Conservation (phyloP, 35 echinoderm and acorn worm species). For the Stichopus chloronotus region DNA sequence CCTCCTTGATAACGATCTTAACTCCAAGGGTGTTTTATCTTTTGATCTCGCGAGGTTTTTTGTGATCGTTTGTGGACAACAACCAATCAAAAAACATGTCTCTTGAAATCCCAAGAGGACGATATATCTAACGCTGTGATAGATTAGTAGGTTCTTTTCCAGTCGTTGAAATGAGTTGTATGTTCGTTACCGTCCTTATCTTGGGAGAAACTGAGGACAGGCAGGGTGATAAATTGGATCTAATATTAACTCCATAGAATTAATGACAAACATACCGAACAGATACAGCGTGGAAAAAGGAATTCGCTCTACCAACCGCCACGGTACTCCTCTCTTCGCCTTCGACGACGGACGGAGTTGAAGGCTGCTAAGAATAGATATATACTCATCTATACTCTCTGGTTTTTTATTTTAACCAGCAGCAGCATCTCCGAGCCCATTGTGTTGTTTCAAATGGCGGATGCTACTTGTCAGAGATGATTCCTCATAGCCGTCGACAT, state of each 20-base stretch:
- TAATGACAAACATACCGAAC: background rate
- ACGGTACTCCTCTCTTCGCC: background rate
- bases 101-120: no score
- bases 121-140: no score
- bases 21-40: no score
- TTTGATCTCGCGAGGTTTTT: no score
- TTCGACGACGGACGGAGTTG: background rate
- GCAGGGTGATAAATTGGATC: background rate
- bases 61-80: no score
- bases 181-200: no score
- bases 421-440: background rate
- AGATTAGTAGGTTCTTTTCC: no score
- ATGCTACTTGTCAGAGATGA: slow-evolving; percentile 1
- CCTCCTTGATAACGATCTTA: no score
- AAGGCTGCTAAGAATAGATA: background rate
- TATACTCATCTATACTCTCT: background rate
- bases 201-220: no score
- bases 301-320: no score
- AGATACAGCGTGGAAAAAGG: background rate
- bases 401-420: background rate
- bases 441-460: slow-evolving; percentile 2
- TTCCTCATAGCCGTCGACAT: background rate
- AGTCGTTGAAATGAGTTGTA: no score
- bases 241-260: background rate
- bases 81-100: no score